Conservation (phyloP, 2,113 vertebrate genomes). For the Nibea albiflora region DNA sequence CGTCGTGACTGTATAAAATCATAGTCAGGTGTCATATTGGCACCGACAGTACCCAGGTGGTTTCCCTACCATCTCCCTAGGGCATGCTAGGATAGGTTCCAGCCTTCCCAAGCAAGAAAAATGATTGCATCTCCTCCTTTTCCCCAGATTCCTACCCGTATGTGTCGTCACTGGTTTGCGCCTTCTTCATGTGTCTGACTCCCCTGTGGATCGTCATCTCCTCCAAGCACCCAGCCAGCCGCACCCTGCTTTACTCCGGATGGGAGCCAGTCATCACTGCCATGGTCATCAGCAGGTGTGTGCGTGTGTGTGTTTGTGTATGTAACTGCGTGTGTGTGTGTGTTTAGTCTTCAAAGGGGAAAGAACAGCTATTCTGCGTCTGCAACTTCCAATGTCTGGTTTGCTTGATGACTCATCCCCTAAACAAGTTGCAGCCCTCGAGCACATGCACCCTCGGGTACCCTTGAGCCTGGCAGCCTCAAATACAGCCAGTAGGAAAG, state of each 20-base stretch:
- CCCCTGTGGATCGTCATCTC: conserved; percentile 97
- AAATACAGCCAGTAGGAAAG: conserved; percentile 18
- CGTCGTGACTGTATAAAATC: too few relatives aligned
- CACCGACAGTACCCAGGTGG: neutral
- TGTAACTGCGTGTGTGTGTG: conserved; percentile 6
- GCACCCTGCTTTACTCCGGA: conserved; percentile 95
- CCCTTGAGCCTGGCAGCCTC: conserved; percentile 43
- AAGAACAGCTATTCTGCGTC: conserved; percentile 32
- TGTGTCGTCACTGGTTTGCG: conserved; percentile 92
- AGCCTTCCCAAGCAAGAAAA: neutral
- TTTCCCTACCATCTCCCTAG: neutral
- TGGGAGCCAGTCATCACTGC: conserved; percentile 99
- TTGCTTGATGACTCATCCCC: conserved; percentile 64
- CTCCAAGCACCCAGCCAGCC: conserved; percentile 96
- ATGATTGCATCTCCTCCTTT: neutral
- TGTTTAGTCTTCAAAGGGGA: conserved; percentile 49
- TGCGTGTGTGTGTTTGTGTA: conserved; percentile 10
- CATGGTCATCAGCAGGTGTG: conserved; percentile 97
- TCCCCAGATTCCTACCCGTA: conserved; percentile 89
- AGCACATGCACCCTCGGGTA: conserved; percentile 44
- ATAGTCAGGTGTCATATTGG: neutral
- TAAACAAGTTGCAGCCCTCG: conserved; percentile 53
- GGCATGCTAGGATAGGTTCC: neutral
- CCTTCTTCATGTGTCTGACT: conserved; percentile 95
- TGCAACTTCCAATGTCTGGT: conserved; percentile 53